phyloP scores from a whole-genome alignment of 2,888 invertebrate genomes.

The Drosophila emarginata region DNA sequence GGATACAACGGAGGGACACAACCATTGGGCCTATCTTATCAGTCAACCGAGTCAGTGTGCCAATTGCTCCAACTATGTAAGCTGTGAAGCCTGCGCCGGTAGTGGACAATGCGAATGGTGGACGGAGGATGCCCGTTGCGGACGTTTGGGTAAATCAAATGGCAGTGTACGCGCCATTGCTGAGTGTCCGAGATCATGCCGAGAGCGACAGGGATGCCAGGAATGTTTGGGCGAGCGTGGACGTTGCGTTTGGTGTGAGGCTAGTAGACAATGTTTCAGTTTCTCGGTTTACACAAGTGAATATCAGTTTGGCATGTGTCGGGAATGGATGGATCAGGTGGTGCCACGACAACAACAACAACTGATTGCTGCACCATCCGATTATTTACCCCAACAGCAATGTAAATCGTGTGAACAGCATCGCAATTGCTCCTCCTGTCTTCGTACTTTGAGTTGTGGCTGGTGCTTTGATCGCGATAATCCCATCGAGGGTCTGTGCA shows the following conservation, averaged over 20 bases:
- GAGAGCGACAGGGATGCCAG: slow-evolving; percentile 89
- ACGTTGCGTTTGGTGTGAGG: slow-evolving; percentile 97
- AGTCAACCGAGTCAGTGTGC: slow-evolving; percentile 92
- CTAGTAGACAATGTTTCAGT: slow-evolving; percentile 94
- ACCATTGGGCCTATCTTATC: slow-evolving; percentile 89
- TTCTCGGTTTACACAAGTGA: slow-evolving; percentile 98
- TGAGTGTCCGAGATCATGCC: slow-evolving; percentile 92
- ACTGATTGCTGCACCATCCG: slow-evolving; percentile 57
- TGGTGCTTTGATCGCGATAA: slow-evolving; percentile 96
- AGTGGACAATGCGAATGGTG: slow-evolving; percentile 93
- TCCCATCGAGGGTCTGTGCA: slow-evolving; percentile 93
- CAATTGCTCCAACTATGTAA: slow-evolving; percentile 94
- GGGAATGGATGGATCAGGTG: slow-evolving; percentile 95
- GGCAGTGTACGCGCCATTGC: slow-evolving; percentile 86
- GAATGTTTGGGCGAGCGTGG: slow-evolving; percentile 93
- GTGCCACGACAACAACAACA: slow-evolving; percentile 73
- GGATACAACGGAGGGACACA: slow-evolving; percentile 74
- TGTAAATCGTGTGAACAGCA: slow-evolving; percentile 92
- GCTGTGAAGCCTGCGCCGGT: slow-evolving; percentile 92
- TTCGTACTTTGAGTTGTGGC: slow-evolving; percentile 93
- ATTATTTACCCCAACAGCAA: slow-evolving; percentile 83
- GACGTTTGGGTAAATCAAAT: slow-evolving; percentile 88
- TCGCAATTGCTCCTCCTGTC: slow-evolving; percentile 89
- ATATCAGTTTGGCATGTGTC: slow-evolving; percentile 95
- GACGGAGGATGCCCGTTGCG: slow-evolving; percentile 93